phyloP scores from a whole-genome alignment of 2,888 invertebrate species.

The Lucinisca nassula region DNA sequence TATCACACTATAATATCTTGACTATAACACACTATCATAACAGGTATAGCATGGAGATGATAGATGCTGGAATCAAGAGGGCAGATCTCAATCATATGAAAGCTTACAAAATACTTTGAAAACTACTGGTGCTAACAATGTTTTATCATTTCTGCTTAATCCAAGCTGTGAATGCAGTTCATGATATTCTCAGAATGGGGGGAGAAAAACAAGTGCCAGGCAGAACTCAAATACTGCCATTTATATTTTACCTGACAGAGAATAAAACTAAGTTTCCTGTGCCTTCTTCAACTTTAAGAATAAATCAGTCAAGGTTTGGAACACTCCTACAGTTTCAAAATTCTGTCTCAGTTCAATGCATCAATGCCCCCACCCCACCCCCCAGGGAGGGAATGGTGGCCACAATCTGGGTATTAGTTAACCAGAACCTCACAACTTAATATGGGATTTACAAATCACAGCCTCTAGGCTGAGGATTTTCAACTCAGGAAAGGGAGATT shows the following conservation, averaged over 20 bases:
- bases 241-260: neutral
- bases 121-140: neutral
- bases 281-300: neutral
- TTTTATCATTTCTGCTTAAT: neutral
- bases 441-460: too few relatives aligned
- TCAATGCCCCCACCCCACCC: too few relatives aligned
- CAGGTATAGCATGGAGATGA: neutral
- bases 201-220: neutral
- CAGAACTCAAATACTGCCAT: neutral
- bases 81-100: neutral
- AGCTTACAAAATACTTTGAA: neutral
- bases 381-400: too few relatives aligned
- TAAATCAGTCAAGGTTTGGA: neutral
- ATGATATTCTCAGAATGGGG: neutral
- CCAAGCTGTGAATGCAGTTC: neutral
- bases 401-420: too few relatives aligned
- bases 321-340: neutral
- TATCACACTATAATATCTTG: neutral
- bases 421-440: too few relatives aligned
- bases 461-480: too few relatives aligned
- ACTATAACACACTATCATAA: neutral
- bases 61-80: neutral
- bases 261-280: neutral
- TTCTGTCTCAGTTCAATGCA: too few relatives aligned
- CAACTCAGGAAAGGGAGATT: too few relatives aligned